These are phyloP conservation scores for Neotragus moschatus DNA, from an alignment of 2,113 vertebrate genomes.

Conservation along the genomic window DNA sequence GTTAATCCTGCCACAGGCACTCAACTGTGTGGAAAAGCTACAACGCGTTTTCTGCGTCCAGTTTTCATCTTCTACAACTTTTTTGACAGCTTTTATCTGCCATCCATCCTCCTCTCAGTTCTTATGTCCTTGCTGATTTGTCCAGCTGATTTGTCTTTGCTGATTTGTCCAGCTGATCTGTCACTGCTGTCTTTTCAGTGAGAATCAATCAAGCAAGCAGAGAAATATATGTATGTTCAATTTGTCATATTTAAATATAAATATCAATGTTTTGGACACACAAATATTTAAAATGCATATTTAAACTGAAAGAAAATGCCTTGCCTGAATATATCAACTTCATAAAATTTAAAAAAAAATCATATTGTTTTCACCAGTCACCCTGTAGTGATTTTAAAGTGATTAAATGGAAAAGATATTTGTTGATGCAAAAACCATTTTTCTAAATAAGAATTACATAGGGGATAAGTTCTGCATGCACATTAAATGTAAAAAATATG, in stretches of 20 bases:
- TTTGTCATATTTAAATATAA: background rate
- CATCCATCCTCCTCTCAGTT: background rate
- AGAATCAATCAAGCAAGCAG: background rate
- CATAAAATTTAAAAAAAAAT: background rate
- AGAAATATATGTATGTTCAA: background rate
- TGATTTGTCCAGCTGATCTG: background rate
- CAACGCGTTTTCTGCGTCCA: background rate
- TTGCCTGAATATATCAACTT: background rate
- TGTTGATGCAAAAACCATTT: background rate
- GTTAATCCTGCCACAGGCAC: background rate
- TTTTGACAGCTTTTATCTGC: background rate
- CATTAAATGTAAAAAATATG: background rate
- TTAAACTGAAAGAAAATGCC: background rate
- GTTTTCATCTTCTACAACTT: background rate
- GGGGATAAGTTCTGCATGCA: background rate
- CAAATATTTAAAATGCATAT: background rate
- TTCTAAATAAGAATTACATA: background rate
- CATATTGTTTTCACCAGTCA: background rate
- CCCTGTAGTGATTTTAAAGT: background rate
- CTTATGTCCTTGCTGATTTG: background rate
- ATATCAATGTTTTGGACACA: background rate
- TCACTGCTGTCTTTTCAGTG: background rate
- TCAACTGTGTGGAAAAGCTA: background rate
- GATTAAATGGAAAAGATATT: background rate
- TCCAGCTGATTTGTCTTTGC: background rate